Conservation (phyloP, 2,113 vertebrate genomes). For the Tursiops truncatus region DNA sequence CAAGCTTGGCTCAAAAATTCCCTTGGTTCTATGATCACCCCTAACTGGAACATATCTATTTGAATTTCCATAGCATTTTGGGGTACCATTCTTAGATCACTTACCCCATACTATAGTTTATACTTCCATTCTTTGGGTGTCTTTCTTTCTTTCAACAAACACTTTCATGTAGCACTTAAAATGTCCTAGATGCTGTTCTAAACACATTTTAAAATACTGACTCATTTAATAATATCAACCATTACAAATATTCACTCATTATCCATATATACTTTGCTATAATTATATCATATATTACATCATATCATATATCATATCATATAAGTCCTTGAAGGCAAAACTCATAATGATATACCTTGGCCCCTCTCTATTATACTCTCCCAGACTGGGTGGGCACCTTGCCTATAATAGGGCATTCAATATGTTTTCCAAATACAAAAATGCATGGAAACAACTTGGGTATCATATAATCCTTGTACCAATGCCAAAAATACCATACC, state of each 20-base stretch:
- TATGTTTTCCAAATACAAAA: background rate
- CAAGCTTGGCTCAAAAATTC: background rate
- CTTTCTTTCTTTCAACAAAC: background rate
- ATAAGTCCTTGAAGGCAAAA: background rate
- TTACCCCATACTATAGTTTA: background rate
- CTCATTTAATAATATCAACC: background rate
- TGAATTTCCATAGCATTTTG: background rate
- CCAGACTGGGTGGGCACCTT: background rate
- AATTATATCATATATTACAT: background rate
- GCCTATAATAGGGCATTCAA: background rate
- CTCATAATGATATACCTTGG: background rate
- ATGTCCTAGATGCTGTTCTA: background rate
- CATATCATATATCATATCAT: background rate
- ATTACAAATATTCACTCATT: background rate
- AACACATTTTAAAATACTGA: conserved; percentile 15
- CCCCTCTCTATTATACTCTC: background rate
- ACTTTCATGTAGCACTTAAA: background rate
- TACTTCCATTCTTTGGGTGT: background rate
- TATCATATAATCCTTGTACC: background rate
- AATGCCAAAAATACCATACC: background rate
- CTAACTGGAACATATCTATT: background rate
- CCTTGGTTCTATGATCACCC: background rate
- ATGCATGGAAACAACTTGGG: background rate
- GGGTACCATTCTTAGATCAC: background rate
- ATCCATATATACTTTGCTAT: background rate